Conservation (phyloP, 2,113 vertebrate species). For the Ariopsis seemanni region DNA sequence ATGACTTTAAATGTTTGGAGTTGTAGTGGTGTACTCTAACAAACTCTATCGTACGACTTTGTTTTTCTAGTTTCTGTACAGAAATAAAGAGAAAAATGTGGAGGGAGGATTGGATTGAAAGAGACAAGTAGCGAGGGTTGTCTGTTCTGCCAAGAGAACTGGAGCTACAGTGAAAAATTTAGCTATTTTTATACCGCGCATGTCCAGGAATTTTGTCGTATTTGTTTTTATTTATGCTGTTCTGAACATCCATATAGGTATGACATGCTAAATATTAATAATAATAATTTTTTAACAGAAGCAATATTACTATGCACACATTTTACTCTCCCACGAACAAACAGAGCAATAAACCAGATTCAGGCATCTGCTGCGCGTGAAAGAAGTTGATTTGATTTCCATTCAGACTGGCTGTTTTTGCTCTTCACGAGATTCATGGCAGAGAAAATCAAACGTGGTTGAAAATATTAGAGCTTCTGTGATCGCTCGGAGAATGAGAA, state of each 20-base stretch:
- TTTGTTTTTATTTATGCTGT: neutral
- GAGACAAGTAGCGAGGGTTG: neutral
- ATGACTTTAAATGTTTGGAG: too few species aligned
- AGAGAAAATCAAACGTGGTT: too few species aligned
- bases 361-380: neutral
- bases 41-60: neutral
- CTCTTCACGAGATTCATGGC: neutral
- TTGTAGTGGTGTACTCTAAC: too few species aligned
- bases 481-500: neutral
- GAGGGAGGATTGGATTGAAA: too few species aligned
- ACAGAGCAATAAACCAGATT: neutral
- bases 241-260: neutral
- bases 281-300: neutral
- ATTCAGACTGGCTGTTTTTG: neutral
- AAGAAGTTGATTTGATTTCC: neutral
- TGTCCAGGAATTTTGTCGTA: too few species aligned
- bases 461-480: too few species aligned
- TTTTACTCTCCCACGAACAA: neutral
- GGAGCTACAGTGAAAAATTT: too few species aligned
- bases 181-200: too few species aligned
- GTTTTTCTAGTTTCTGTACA: neutral
- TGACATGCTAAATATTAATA: neutral
- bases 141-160: too few species aligned
- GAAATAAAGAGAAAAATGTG: too few species aligned
- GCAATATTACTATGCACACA: neutral